Evolutionary conservation across 2,888 invertebrate genomes (phyloP).

Genomic region (Tinea pellionella): DNA sequence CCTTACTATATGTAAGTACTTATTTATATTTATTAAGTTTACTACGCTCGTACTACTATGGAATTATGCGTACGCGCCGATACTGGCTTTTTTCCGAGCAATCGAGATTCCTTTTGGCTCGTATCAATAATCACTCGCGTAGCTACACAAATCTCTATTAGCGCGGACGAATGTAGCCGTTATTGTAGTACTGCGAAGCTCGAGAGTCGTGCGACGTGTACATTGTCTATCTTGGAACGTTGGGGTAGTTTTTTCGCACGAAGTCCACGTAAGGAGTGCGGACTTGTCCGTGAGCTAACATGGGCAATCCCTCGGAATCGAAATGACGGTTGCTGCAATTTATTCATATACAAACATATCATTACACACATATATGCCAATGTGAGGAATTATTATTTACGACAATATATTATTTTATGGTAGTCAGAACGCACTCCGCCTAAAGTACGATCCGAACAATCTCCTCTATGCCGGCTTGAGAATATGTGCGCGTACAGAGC

Average conservation of each 20-base stretch:
- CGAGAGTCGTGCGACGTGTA: neutral
- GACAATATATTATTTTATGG: too few species aligned
- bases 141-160: neutral
- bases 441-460: too few species aligned
- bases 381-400: too few species aligned
- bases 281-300: neutral
- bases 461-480: too few species aligned
- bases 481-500: too few species aligned
- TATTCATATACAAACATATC: neutral
- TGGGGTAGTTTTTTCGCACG: slow-evolving; percentile 11
- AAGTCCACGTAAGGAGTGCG: slow-evolving; percentile 7
- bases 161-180: neutral
- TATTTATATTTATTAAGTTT: neutral
- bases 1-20: too few species aligned
- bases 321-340: neutral
- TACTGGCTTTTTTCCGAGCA: neutral
- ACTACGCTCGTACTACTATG: slow-evolving; percentile 3
- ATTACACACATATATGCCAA: neutral
- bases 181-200: neutral
- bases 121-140: neutral
- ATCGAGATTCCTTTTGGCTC: slow-evolving; percentile 13
- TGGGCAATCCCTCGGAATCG: slow-evolving; percentile 10
- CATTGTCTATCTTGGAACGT: neutral
- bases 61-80: slow-evolving; percentile 5
- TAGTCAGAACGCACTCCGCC: too few species aligned